Base-by-base conservation (phyloP, 2,113 vertebrate species). In the Triplophysa siluroides region DNA sequence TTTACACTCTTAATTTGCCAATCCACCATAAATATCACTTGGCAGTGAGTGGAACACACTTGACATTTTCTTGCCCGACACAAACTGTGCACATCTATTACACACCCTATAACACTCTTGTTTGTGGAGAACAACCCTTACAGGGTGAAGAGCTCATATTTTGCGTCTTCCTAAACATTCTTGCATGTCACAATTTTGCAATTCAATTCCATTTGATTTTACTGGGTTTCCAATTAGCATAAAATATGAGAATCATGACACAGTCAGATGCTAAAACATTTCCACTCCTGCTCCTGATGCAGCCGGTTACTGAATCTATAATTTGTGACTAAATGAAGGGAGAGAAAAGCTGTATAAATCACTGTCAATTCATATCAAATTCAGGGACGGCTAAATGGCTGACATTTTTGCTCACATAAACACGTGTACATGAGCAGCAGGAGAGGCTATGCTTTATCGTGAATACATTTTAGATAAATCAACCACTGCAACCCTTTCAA, bases 21-120 rank as follows among this genome's bases (percentile, higher is more conserved):
- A 43, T 47, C 38, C 8, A 29, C 60, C 45, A 26, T 18, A 41
- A 58, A 16, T 63, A 9, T 26, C 26, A 38, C 26, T 58, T n/a
- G 0, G 13, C 14, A 13, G 18, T 33, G 29, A 58, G 72, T 43
- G 47, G 61, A 81, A 66, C 21, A 75, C 79, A 67, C 29, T 65
- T 66, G 79, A 81, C 79, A 75, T 81, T 75, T 29, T 58, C 71
- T 56, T 71, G 47, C 58, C 47, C 23, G 56, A 19, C 21, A 2
- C 18, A 21, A 11, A 73, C 26, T 23, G 18, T 12, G 19, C 58
- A 62, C 56, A 45, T 16, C 62, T 24, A 63, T n/a, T 75, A 41
- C n/a, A 23, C 9, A 13, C 33, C 3, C n/a, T 19, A n/a, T 75
- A 41, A 38, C 26, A 47, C 73, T 61, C 29, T 61, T 74, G 38